Evolutionary conservation across 2,888 invertebrate genomes (phyloP).

Genomic region (Neoscelio sp.): DNA sequence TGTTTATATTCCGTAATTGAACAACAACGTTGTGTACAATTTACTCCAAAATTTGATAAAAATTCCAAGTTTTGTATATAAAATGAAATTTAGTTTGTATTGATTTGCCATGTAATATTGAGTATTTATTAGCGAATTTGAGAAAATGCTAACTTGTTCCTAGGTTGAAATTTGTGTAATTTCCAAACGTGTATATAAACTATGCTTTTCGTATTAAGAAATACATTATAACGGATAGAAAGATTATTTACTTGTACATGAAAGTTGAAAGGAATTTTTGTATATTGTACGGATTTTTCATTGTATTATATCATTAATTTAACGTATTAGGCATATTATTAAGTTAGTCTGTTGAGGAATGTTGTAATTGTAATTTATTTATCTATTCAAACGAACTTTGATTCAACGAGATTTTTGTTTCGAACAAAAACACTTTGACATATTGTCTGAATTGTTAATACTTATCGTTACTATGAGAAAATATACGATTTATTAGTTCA

Average conservation of each 20-base stretch:
- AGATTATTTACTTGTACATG: conserved; percentile 37
- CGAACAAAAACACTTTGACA: conserved; percentile 5
- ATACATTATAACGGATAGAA: no score
- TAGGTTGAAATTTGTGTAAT: conserved; percentile 6
- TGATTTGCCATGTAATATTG: no score
- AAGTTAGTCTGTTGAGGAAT: conserved; percentile 26
- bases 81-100: neutral
- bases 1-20: no score
- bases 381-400: conserved; percentile 1
- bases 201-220: no score
- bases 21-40: no score
- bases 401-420: neutral
- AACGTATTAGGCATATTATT: conserved; percentile 5
- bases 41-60: no score
- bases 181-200: conserved; percentile 15
- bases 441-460: conserved; percentile 43
- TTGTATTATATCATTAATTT: neutral
- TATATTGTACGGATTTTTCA: conserved; percentile 27
- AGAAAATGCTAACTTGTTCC: no score
- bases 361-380: conserved; percentile 49
- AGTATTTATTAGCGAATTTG: no score
- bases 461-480: conserved; percentile 47
- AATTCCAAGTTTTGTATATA: neutral
- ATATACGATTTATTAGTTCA: conserved; percentile 49
- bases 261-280: conserved; percentile 22